Conservation (phyloP, 2,113 vertebrate genomes). For the Mormyrus lacerda region DNA sequence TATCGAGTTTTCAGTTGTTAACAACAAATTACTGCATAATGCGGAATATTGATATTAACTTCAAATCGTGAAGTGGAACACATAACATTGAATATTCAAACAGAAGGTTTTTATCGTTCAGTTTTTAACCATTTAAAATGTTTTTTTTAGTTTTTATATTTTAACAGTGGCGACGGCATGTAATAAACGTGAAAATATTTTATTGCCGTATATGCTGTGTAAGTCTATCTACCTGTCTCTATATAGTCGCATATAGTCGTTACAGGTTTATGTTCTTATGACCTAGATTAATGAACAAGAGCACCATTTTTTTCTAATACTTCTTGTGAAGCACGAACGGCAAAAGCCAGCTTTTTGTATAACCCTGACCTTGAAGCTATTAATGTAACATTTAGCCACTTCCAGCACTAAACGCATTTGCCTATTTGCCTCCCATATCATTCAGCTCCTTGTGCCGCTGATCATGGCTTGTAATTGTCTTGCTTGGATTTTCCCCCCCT, state of each 20-base stretch:
- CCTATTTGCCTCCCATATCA: slow-evolving; percentile 20
- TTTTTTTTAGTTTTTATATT: not conserved
- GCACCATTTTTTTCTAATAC: slow-evolving; percentile 47
- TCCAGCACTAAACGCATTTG: slow-evolving; percentile 3
- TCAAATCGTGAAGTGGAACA: not conserved
- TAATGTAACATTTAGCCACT: slow-evolving; percentile 31
- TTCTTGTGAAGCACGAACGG: slow-evolving; percentile 33
- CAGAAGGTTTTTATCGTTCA: not conserved
- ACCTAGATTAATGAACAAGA: slow-evolving; percentile 40
- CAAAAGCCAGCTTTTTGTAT: slow-evolving; percentile 25
- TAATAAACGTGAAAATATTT: not conserved
- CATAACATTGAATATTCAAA: not conserved
- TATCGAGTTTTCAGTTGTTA: not conserved
- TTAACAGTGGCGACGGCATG: not conserved
- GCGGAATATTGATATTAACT: not conserved
- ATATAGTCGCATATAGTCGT: slow-evolving; percentile 27
- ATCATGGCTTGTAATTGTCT: slow-evolving; percentile 1
- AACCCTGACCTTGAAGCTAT: slow-evolving; percentile 45
- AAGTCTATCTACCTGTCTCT: not conserved
- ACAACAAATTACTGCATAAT: not conserved
- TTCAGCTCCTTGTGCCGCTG: slow-evolving; percentile 27
- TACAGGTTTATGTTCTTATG: slow-evolving; percentile 43
- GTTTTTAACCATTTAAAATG: not conserved
- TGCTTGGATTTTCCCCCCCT: not conserved
- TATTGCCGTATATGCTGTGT: not conserved